phyloP scores from a whole-genome alignment of 2,888 invertebrate genomes.

The Stegana nigrithorax region DNA sequence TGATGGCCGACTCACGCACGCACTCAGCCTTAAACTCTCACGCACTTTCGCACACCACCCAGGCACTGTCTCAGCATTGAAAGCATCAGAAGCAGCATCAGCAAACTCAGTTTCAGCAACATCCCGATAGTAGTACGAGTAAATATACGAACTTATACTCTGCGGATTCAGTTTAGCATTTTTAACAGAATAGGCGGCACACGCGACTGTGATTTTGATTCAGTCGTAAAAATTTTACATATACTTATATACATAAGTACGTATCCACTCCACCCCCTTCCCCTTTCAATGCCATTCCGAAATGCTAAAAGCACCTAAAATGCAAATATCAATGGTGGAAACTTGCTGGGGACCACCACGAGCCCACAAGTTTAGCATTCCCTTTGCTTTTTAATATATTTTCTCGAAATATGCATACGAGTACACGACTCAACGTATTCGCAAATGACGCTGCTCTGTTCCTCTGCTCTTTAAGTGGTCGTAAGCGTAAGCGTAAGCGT shows the following conservation, averaged over 20 bases:
- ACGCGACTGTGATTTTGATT: not conserved
- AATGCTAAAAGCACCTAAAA: conserved; percentile 11
- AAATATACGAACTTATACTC: not conserved
- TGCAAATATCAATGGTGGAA: conserved; percentile 5
- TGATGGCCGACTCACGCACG: conserved; percentile 48
- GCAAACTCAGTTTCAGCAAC: too few species aligned
- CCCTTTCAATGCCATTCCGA: not conserved
- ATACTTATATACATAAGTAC: too few species aligned
- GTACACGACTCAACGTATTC: too few species aligned
- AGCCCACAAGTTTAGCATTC: not conserved
- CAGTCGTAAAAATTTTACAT: not conserved
- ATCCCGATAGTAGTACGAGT: not conserved
- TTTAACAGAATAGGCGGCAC: not conserved
- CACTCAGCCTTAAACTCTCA: too few species aligned
- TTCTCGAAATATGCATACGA: conserved; percentile 11
- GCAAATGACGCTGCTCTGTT: not conserved
- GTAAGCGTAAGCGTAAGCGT: too few species aligned
- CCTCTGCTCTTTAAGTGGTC: not conserved
- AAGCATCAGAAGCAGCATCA: not conserved
- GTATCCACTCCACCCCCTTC: not conserved
- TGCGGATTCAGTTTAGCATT: too few species aligned
- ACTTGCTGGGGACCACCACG: not conserved
- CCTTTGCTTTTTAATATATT: conserved; percentile 3
- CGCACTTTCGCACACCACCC: not conserved
- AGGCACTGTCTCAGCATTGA: not conserved